Conservation (phyloP, 2,888 invertebrate genomes). For the Philaethria dido region DNA sequence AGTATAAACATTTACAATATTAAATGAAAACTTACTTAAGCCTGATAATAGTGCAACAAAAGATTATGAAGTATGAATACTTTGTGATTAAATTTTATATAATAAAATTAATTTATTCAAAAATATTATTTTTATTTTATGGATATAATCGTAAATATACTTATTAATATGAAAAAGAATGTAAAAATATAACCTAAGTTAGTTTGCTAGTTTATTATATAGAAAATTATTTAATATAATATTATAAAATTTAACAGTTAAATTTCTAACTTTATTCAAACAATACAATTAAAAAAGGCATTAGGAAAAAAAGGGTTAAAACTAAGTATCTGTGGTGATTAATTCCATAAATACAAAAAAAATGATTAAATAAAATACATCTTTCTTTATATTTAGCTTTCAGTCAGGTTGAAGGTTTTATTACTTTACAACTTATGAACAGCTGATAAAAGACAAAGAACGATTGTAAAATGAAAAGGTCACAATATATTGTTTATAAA, state of each 20-base stretch:
- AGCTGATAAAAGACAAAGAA: background rate
- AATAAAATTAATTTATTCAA: no score
- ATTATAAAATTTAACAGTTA: background rate
- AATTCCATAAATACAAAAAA: no score
- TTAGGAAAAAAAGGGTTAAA: no score
- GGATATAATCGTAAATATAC: no score
- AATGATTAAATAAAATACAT: background rate
- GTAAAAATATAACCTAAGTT: no score
- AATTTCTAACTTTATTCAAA: no score
- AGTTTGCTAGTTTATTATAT: no score
- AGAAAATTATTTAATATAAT: no score
- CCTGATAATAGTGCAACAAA: conserved; percentile 1
- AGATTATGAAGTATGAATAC: background rate
- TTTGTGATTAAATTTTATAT: no score
- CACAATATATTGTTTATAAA: background rate
- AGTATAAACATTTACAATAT: conserved; percentile 14
- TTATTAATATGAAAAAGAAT: no score
- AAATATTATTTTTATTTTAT: background rate
- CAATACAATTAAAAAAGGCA: no score
- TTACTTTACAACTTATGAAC: background rate
- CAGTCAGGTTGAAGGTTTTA: background rate
- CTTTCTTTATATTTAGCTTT: background rate
- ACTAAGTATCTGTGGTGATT: no score
- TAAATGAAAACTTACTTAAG: conserved; percentile 4
- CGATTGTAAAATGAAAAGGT: background rate